These are phyloP conservation scores for Chymomyza amoena DNA, from an alignment of 2,888 invertebrate genomes.

Conservation along the genomic window DNA sequence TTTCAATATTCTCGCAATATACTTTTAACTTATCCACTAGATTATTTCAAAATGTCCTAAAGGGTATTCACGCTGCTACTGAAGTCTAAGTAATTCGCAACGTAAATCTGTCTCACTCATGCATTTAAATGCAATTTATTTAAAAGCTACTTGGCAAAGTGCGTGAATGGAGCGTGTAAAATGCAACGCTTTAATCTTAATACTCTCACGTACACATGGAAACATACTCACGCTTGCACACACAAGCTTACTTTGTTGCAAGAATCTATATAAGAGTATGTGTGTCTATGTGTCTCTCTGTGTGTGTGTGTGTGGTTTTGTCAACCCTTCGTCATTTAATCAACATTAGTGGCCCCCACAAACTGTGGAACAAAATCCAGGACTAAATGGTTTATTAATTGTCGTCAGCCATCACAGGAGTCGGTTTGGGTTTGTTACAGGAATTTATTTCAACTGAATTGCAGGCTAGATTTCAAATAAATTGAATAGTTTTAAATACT, in stretches of 20 bases:
- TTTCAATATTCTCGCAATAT: too few relatives aligned
- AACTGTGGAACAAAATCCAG: slow-evolving; percentile 4
- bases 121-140: slow-evolving; percentile 46
- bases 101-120: not conserved
- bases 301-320: slow-evolving; percentile 35
- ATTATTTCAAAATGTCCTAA: too few relatives aligned
- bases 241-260: not conserved
- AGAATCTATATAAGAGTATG: not conserved
- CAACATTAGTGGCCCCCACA: slow-evolving; percentile 60
- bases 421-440: not conserved
- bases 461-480: not conserved
- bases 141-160: slow-evolving; percentile 35
- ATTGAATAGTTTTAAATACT: too few relatives aligned
- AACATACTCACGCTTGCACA: slow-evolving; percentile 2
- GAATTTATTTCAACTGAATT: not conserved
- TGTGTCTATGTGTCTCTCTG: slow-evolving; percentile 18
- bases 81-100: too few relatives aligned
- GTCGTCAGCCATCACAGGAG: slow-evolving; percentile 26
- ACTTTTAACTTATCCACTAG: too few relatives aligned
- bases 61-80: too few relatives aligned
- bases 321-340: slow-evolving; percentile 59
- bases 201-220: slow-evolving; percentile 5
- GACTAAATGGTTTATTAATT: slow-evolving; percentile 63
- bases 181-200: slow-evolving; percentile 29
- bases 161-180: slow-evolving; percentile 16